These are phyloP conservation scores for Drosophila yakuba DNA, from an alignment of 1,140 invertebrate genomes.

Conservation along the genomic window DNA sequence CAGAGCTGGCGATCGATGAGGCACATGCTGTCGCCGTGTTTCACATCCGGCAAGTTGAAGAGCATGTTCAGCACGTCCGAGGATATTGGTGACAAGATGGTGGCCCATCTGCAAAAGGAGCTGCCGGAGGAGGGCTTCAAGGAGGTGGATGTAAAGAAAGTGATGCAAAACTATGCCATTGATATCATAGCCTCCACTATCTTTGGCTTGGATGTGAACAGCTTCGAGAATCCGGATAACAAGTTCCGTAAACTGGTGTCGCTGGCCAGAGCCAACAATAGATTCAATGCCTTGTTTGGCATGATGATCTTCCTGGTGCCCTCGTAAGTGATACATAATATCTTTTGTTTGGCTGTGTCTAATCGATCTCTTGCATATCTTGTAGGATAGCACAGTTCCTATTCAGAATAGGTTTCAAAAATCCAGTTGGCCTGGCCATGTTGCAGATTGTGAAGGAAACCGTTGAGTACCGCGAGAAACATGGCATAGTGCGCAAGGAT, in stretches of 20 bases:
- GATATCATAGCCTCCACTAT: conserved; percentile 76
- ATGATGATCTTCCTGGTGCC: conserved; percentile 68
- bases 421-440: conserved; percentile 40
- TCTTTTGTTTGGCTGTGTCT: accelerated
- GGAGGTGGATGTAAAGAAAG: conserved; percentile 61
- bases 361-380: not conserved
- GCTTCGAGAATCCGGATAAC: conserved; percentile 68
- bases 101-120: conserved; percentile 49
- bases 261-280: conserved; percentile 7
- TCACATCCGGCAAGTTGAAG: conserved; percentile 87
- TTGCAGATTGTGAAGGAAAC: conserved; percentile 86
- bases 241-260: conserved; percentile 57
- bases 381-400: conserved; percentile 53
- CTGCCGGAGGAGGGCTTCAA: conserved; percentile 41
- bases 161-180: conserved; percentile 70
- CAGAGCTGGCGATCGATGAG: conserved; percentile 86
- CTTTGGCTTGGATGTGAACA: conserved; percentile 74
- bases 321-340: conserved; percentile 45
- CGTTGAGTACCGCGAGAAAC: conserved; percentile 85
- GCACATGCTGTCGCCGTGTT: conserved; percentile 86
- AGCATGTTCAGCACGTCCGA: conserved; percentile 85
- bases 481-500: conserved; percentile 86
- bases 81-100: conserved; percentile 84
- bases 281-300: conserved; percentile 33
- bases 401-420: conserved; percentile 54